These are phyloP conservation scores for Sternotherus odoratus DNA, from an alignment of 2,797 vertebrate species.

Conservation along the genomic window DNA sequence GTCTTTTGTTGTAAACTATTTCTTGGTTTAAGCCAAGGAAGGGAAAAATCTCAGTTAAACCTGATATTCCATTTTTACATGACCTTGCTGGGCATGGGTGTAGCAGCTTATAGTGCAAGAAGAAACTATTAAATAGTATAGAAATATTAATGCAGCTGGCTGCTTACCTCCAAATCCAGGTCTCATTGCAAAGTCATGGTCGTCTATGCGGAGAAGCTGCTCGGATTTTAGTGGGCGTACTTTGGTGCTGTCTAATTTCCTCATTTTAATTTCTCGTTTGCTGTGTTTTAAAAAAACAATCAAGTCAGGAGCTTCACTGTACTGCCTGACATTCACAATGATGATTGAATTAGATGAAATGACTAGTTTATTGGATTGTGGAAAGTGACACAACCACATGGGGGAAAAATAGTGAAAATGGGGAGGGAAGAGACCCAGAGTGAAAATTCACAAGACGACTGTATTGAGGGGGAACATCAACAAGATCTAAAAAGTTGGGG, in stretches of 20 bases:
- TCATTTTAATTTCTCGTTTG: constrained; percentile 81
- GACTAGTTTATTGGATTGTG: neutral
- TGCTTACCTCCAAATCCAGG: constrained; percentile 92
- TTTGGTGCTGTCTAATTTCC: constrained; percentile 91
- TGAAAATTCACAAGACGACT: neutral
- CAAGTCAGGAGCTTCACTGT: neutral
- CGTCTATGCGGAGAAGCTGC: constrained; percentile 91
- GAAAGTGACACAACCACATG: neutral
- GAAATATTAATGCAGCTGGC: neutral
- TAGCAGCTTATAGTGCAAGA: neutral
- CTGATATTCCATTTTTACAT: neutral
- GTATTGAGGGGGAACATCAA: neutral
- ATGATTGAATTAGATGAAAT: neutral
- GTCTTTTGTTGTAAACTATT: neutral
- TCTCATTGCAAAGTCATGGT: constrained; percentile 93
- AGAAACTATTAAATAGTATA: neutral
- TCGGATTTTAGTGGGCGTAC: constrained; percentile 87
- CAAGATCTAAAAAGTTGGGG: neutral
- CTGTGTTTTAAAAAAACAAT: constrained; percentile 45
- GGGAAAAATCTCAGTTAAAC: neutral
- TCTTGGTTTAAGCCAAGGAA: neutral
- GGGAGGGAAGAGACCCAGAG: neutral
- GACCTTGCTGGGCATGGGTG: neutral
- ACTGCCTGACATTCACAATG: neutral
- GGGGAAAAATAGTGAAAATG: neutral